Conservation (phyloP, 2,888 invertebrate species). For the Ceriagrion tenellum region DNA sequence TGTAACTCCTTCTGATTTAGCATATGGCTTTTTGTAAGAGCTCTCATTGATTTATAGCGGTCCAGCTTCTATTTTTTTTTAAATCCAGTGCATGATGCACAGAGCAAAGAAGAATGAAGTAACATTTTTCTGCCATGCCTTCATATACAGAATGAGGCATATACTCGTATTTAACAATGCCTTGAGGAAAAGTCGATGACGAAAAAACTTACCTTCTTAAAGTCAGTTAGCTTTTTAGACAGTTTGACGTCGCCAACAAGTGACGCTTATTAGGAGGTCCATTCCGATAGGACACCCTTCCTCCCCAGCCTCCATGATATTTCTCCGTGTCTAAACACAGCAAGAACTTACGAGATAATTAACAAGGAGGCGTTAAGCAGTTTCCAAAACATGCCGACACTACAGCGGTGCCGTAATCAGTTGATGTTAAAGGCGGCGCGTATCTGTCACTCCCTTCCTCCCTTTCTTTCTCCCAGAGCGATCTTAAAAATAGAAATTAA, state of each 20-base stretch:
- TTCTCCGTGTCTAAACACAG: background rate
- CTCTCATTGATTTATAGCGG: no score
- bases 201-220: no score
- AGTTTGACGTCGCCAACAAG: background rate
- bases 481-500: background rate
- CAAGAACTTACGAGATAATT: conserved; percentile 24
- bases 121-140: no score
- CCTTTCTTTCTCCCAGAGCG: background rate
- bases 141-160: no score
- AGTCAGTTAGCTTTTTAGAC: no score
- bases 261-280: background rate
- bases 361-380: conserved; percentile 27
- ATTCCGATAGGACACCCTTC: background rate
- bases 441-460: conserved; percentile 1
- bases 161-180: no score
- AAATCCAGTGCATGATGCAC: no score
- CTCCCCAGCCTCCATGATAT: background rate
- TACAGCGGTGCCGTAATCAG: conserved; percentile 1
- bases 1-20: no score
- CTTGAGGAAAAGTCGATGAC: no score
- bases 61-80: no score
- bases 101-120: no score
- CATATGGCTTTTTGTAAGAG: no score
- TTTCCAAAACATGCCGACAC: conserved; percentile 36
- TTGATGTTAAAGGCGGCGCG: conserved; percentile 39